These are phyloP conservation scores for Pempheris klunzingeri DNA, from an alignment of 2,797 vertebrate genomes.

Conservation along the genomic window DNA sequence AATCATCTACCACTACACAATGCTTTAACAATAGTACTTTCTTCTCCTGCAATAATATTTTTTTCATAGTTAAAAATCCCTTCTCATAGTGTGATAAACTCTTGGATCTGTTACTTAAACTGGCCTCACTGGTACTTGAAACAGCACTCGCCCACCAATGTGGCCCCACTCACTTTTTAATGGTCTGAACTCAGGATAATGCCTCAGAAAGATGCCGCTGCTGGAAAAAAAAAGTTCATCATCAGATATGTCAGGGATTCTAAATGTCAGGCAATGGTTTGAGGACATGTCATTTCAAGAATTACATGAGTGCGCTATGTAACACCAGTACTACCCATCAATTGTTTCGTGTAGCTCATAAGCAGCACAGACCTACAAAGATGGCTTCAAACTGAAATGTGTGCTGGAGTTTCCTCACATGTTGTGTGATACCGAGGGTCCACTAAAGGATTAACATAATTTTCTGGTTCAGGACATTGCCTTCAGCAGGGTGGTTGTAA, in stretches of 20 bases:
- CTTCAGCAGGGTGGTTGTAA: neutral
- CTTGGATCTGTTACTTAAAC: neutral
- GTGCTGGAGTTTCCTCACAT: neutral
- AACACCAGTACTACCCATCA: neutral
- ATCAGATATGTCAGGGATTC: neutral
- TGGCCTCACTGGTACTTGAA: neutral
- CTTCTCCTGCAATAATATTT: too few relatives aligned
- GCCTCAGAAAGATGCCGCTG: neutral
- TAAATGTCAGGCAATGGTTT: neutral
- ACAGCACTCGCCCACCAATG: neutral
- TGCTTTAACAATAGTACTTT: neutral
- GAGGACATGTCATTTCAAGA: neutral
- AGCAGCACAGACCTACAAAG: neutral
- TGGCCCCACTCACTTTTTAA: neutral
- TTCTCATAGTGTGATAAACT: neutral
- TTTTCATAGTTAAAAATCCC: too few relatives aligned
- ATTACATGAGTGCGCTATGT: neutral
- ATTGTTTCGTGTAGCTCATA: neutral
- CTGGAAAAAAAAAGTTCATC: neutral
- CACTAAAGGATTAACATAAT: neutral
- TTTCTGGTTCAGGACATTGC: slow-evolving; percentile 2
- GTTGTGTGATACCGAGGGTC: neutral
- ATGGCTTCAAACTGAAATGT: neutral
- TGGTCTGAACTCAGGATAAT: neutral
- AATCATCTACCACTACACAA: neutral